A percentile compares a stretch with the other conserved stretches of the same genome.
Evolutionary conservation across 2,797 vertebrate genomes (phyloP).

Genomic region (Gymnoscopelus microlampas): DNA sequence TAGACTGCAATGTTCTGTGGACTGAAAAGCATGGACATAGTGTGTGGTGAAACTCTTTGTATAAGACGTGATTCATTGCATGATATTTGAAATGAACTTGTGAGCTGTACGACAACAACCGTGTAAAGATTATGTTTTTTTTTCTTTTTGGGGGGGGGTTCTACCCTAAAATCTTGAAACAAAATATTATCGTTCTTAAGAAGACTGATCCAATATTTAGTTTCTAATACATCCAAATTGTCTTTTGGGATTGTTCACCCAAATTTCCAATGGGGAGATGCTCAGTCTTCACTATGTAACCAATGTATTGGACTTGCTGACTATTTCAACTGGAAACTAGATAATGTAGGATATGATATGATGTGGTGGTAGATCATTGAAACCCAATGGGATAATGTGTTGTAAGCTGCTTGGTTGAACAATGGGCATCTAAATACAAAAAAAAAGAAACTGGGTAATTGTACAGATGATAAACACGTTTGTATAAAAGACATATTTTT

Average conservation of each 20-base stretch:
- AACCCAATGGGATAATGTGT: constrained; percentile 72
- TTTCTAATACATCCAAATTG: constrained; percentile 11
- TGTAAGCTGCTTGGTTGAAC: constrained; percentile 80
- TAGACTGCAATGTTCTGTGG: constrained; percentile 50
- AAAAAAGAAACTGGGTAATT: constrained; percentile 72
- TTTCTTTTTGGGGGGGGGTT: constrained; percentile 4
- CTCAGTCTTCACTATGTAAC: constrained; percentile 52
- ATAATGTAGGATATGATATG: constrained; percentile 63
- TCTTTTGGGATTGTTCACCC: constrained; percentile 15
- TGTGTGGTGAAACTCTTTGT: constrained; percentile 69
- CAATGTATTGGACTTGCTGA: constrained; percentile 59
- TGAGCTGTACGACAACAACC: constrained; percentile 55
- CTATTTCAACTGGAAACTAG: constrained; percentile 79
- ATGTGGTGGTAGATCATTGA: constrained; percentile 71
- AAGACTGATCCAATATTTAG: constrained; percentile 11
- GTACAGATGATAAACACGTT: constrained; percentile 89
- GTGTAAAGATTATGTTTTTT: constrained; percentile 12
- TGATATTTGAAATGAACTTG: constrained; percentile 64
- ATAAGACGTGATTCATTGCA: constrained; percentile 73
- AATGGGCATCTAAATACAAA: constrained; percentile 78
- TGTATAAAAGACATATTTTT: constrained; percentile 99
- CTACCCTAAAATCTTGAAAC: constrained; percentile 11
- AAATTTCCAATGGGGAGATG: constrained; percentile 46
- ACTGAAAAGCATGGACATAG: constrained; percentile 74
- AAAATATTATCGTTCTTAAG: constrained; percentile 19